phyloP scores from a whole-genome alignment of 92 coral and sea anemone genomes.

The Epizoanthus rinbou region DNA sequence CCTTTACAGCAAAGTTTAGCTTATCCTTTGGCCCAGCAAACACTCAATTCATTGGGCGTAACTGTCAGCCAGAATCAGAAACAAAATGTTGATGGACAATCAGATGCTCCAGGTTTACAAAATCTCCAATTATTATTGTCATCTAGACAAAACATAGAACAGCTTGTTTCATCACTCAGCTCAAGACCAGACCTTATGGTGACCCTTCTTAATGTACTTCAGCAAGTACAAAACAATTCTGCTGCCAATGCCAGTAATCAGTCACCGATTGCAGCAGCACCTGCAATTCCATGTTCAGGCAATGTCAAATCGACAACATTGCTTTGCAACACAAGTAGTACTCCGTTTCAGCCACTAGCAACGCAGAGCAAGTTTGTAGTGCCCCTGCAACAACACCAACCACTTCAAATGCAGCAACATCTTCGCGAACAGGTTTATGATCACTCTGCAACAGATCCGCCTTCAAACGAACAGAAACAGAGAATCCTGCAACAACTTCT shows the following conservation, averaged over 20 bases:
- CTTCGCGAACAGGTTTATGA: neutral
- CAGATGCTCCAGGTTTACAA: slow-evolving; percentile 23
- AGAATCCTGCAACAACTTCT: slow-evolving; percentile 32
- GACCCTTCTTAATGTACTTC: slow-evolving; percentile 27
- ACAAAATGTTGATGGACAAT: neutral
- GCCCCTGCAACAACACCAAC: slow-evolving; percentile 22
- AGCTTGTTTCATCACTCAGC: slow-evolving; percentile 35
- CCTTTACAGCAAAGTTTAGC: slow-evolving; percentile 10
- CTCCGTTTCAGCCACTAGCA: neutral
- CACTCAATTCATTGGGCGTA: neutral
- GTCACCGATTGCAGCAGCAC: neutral
- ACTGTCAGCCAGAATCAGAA: slow-evolving; percentile 18
- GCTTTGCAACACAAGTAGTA: neutral
- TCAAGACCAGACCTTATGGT: slow-evolving; percentile 23
- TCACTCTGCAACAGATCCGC: slow-evolving; percentile 18
- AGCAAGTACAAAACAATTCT: slow-evolving; percentile 3
- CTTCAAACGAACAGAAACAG: slow-evolving; percentile 24
- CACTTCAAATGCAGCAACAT: slow-evolving; percentile 36
- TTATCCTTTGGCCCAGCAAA: neutral
- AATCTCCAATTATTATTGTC: slow-evolving; percentile 25
- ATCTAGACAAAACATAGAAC: slow-evolving; percentile 25
- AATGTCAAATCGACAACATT: too few species aligned
- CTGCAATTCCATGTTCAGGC: neutral
- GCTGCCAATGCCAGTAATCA: neutral
- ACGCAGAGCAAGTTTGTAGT: slow-evolving; percentile 4